Conservation (phyloP, 2,888 invertebrate genomes). For the Scaptomyza cyrtandrae region DNA sequence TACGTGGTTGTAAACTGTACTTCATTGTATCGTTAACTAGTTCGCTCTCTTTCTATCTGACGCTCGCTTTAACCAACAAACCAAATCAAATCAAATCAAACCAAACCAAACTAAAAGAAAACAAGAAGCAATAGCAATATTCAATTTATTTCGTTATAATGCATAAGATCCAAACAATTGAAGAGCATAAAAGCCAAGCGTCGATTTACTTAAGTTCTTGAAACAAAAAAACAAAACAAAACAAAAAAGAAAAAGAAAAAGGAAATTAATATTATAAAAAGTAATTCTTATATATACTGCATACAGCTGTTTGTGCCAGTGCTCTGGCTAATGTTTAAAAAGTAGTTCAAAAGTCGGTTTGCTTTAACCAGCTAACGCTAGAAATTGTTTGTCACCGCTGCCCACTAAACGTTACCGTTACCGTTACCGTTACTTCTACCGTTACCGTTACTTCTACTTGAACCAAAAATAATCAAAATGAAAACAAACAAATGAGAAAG, state of each 20-base stretch:
- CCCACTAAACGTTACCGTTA: slow-evolving; percentile 68
- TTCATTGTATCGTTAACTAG: slow-evolving; percentile 50
- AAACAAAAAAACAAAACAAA: neutral
- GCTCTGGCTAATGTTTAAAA: slow-evolving; percentile 3
- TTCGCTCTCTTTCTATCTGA: slow-evolving; percentile 46
- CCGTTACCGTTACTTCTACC: slow-evolving; percentile 25
- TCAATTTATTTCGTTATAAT: slow-evolving; percentile 4
- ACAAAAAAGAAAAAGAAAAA: slow-evolving; percentile 10
- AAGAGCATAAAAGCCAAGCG: slow-evolving; percentile 75
- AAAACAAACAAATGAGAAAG: slow-evolving; percentile 68
- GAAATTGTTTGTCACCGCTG: slow-evolving; percentile 54
- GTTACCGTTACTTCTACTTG: too few species aligned
- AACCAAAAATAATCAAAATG: slow-evolving; percentile 2
- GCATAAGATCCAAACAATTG: slow-evolving; percentile 55
- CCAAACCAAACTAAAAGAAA: slow-evolving; percentile 1
- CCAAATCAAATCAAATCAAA: neutral
- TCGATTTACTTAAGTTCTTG: slow-evolving; percentile 65
- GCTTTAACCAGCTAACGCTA: slow-evolving; percentile 63
- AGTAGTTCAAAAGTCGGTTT: slow-evolving; percentile 36
- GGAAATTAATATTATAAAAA: neutral
- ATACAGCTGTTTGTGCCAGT: slow-evolving; percentile 11
- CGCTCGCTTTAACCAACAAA: slow-evolving; percentile 35
- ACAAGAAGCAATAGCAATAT: slow-evolving; percentile 13
- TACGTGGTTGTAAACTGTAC: slow-evolving; percentile 41
- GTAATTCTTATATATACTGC: neutral